Base-by-base conservation (phyloP, 2,113 vertebrate species). In the Tonatia bakeri region DNA sequence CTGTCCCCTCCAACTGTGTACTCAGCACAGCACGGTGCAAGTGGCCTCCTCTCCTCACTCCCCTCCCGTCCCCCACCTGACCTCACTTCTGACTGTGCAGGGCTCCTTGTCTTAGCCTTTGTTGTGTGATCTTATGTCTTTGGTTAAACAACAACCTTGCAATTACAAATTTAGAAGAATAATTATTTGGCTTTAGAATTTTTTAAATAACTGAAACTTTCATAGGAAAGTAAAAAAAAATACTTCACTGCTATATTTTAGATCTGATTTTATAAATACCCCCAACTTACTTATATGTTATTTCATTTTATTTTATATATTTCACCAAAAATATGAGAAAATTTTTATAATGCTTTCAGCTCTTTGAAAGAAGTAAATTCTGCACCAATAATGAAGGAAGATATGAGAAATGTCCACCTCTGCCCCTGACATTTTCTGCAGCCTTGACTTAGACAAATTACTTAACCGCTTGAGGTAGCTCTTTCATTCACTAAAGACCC, bases 401-500 rank as follows among this genome's bases (percentile, higher is more conserved):
- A 45, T 65, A 76, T 52, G 65, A 81, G 84, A 91, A 96, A 89
- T 28, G 16, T 86, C 15, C 36, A 79, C 6, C 38, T 43, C 28
- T 93, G 77, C 11, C 59, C 36, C 59, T 77, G 82, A 94, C 83
- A 89, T 95, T 94, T 89, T 93, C 47, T 59, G 22, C 5, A 14
- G 14, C 26, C 45, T 82, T 95, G 33, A 36, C n/a, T 93, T 59
- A 96, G 65, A 77, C 64, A 86, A 90, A 85, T 82, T 54, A 61
- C 40, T 93, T 81, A 83, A 87, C 36, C 20, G 59, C 59, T 67
- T 50, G 40, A 43, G 28, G 81, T 59, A 45, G 8, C 45, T 43
- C 52, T 85, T 96, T 96, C 33, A 73, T 28, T 89, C 45, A 47
- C 24, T 87, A 50, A 88, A 94, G 94, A 31, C 22, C 22, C 20